Base-by-base conservation (phyloP, 2,888 invertebrate genomes). In the Steinernema scapterisci region DNA sequence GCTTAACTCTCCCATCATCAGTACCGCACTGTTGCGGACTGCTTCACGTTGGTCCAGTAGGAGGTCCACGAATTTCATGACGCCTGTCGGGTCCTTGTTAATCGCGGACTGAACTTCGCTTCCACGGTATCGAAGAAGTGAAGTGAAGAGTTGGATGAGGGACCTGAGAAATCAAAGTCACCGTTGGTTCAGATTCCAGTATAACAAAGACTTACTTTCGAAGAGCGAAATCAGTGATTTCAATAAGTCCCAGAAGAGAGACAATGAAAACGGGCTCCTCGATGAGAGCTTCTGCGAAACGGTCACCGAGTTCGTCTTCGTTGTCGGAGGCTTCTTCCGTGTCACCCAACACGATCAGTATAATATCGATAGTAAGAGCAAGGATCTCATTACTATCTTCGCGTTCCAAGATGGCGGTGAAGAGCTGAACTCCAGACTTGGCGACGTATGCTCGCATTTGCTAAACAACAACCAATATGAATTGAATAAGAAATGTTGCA, bases 381-480 rank as follows among this genome's bases (percentile, higher is more conserved):
- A 95, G 92, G 70, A 95, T 94, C 90, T 99, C 97, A 81, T 93
- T 92, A 89, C 97, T 95, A 70, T 92, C 92, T 89, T 99, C 97
- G 77, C 92, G 91, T 88, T 95, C 93, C 83, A 99, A 89, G 1
- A 96, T 93, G 90, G 89, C 88, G 54, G 90, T 83, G 91, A 89
- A 91, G 89, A 74, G 93, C 88, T 78, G 93, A 93, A 88, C 93
- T 90, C 93, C 97, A 92, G 87, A 94, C 0, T 95, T 95, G 3
- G 97, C 99, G 45, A 99, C 97, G 89, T 97, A 96, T 31, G 99
- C 91, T 1, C 97, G 91, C 88, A 94, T 95, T 86, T 95, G 95
- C 88, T 93, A 91, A 94, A 71, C 45, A 27, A 45, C 72, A 19
- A 16, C 23, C 21, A 38, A 38, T 19, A 63, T 70, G 43, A 7